Evolutionary conservation across 2,797 vertebrate species (phyloP).

Genomic region (Pseudochaenichthys georgianus): DNA sequence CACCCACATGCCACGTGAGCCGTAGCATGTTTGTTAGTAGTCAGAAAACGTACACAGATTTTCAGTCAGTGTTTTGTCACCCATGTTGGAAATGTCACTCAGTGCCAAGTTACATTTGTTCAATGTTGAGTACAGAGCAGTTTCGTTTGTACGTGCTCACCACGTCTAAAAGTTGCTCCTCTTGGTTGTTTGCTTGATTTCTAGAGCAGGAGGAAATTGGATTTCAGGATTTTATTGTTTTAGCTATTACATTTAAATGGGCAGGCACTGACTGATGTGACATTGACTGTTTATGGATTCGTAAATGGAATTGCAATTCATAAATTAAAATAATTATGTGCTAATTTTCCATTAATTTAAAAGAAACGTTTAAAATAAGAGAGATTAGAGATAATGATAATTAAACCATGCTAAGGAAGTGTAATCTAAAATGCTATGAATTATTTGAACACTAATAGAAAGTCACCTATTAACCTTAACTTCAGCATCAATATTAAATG

Average conservation of each 20-base stretch:
- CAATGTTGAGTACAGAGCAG: neutral
- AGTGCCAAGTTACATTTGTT: neutral
- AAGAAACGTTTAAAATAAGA: neutral
- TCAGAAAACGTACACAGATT: neutral
- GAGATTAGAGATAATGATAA: neutral
- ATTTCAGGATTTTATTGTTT: neutral
- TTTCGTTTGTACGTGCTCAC: neutral
- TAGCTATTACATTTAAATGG: neutral
- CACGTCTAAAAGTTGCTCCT: neutral
- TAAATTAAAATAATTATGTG: neutral
- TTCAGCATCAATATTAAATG: neutral
- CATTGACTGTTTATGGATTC: neutral
- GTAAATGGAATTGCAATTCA: neutral
- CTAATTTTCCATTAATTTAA: neutral
- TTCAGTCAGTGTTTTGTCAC: neutral
- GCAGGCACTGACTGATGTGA: neutral
- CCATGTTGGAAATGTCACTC: neutral
- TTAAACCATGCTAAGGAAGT: neutral
- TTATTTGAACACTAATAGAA: neutral
- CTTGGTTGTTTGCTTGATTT: neutral
- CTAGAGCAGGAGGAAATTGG: neutral
- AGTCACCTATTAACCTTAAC: neutral
- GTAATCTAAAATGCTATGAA: neutral
- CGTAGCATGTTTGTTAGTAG: neutral
- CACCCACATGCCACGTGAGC: neutral